These are phyloP conservation scores for Sminthopsis crassicaudata DNA, from an alignment of 2,113 vertebrate species.

Conservation along the genomic window DNA sequence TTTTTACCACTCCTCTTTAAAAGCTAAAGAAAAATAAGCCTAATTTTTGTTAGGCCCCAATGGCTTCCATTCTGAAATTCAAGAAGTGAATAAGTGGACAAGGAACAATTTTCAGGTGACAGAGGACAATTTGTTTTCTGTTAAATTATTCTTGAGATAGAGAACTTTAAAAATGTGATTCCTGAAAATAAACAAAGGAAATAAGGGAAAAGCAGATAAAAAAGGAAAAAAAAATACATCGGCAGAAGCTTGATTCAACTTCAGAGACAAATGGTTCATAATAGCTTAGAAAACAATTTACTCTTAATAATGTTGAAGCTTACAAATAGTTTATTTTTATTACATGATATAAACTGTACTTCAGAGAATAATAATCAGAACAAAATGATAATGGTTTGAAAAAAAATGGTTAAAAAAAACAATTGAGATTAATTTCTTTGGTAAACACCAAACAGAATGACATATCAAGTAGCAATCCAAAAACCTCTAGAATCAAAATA, in stretches of 20 bases:
- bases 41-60: neutral
- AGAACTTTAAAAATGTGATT: neutral
- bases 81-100: neutral
- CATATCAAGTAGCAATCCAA: neutral
- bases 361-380: neutral
- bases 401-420: neutral
- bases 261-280: neutral
- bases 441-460: neutral
- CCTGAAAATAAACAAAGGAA: neutral
- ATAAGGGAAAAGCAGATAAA: neutral
- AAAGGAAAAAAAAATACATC: neutral
- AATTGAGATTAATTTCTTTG: neutral
- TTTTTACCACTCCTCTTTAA: neutral
- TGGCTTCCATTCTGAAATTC: neutral
- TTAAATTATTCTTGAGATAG: neutral
- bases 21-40: constrained; percentile 25
- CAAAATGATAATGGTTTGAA: neutral
- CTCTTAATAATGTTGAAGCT: neutral
- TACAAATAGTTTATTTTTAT: neutral
- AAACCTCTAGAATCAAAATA: neutral
- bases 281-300: neutral
- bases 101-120: neutral
- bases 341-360: neutral
- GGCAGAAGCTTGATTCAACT: neutral
- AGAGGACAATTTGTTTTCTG: constrained; percentile 20